These are phyloP conservation scores for Eueremaeus valkanovi DNA, from an alignment of 2,888 invertebrate species.

Conservation along the genomic window DNA sequence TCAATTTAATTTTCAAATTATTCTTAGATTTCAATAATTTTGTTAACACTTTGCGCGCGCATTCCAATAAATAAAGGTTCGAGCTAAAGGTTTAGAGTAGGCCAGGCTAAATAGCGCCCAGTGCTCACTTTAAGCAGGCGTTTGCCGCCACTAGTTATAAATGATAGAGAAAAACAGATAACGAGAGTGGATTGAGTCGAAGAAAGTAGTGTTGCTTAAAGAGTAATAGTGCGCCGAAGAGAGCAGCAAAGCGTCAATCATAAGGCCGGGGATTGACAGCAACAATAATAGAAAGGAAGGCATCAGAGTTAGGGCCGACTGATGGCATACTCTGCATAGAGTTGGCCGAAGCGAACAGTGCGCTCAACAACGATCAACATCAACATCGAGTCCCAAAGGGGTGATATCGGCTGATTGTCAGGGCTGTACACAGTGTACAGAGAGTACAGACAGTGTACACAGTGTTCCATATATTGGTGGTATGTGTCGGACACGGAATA, in stretches of 20 bases:
- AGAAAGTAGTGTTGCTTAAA: neutral
- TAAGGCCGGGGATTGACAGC: neutral
- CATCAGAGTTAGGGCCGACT: neutral
- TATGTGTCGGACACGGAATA: conserved; percentile 20
- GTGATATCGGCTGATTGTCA: neutral
- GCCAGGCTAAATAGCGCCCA: no score
- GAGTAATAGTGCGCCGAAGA: no score
- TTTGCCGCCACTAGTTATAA: no score
- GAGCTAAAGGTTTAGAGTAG: no score
- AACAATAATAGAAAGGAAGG: neutral
- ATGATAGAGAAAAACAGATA: conserved; percentile 14
- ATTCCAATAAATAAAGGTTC: no score
- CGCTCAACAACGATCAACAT: conserved; percentile 20
- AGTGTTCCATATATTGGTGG: neutral
- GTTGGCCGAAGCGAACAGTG: neutral
- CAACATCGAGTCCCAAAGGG: conserved; percentile 29
- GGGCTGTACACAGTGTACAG: neutral
- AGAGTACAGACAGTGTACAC: no score
- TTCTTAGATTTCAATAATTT: no score
- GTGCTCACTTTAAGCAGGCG: no score
- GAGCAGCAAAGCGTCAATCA: neutral
- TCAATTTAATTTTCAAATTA: no score
- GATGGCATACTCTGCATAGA: neutral
- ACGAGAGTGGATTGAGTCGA: neutral
- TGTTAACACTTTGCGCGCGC: no score